phyloP scores from a whole-genome alignment of 2,113 vertebrate genomes.

The Vicugna pacos region DNA sequence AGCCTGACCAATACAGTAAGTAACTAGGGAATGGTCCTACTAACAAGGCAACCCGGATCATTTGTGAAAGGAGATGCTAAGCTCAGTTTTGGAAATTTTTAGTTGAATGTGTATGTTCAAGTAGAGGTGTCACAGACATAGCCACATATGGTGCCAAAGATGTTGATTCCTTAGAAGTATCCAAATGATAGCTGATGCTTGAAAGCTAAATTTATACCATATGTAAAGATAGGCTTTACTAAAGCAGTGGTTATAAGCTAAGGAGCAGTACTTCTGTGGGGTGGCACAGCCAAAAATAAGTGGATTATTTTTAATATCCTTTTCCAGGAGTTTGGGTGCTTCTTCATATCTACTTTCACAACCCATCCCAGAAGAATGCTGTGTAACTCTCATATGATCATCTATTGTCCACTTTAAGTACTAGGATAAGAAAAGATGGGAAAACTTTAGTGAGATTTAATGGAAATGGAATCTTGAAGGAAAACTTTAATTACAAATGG shows the following conservation, averaged over 20 bases:
- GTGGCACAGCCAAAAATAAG: background rate
- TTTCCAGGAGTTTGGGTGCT: background rate
- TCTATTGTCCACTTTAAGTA: background rate
- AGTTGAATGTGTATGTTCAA: background rate
- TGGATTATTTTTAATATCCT: background rate
- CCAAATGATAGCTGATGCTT: background rate
- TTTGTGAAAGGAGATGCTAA: background rate
- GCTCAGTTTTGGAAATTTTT: background rate
- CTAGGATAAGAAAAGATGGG: background rate
- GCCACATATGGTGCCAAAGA: background rate
- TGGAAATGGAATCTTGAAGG: background rate
- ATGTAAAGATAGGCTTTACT: background rate
- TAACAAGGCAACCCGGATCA: background rate
- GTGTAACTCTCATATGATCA: background rate
- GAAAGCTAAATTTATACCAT: background rate
- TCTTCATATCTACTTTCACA: background rate
- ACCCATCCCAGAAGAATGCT: background rate
- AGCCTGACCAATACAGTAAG: background rate
- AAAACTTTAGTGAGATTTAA: background rate
- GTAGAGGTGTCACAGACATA: background rate
- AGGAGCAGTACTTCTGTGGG: accelerated
- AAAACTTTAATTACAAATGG: background rate
- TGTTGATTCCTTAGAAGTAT: background rate
- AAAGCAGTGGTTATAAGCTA: background rate
- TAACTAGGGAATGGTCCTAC: background rate